Evolutionary conservation across 2,797 vertebrate genomes (phyloP).

Genomic region (Uromys caudimaculatus): DNA sequence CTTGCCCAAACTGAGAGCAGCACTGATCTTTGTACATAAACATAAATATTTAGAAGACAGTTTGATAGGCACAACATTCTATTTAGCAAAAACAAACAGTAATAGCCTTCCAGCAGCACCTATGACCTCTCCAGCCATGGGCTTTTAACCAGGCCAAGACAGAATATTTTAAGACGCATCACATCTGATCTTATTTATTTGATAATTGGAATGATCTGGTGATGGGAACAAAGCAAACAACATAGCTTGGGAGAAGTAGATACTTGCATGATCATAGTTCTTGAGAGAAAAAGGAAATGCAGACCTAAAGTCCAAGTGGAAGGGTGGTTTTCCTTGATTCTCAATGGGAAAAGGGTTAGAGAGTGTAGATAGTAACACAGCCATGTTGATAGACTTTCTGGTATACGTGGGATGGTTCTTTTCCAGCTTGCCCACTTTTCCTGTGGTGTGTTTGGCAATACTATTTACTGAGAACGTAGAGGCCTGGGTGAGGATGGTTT

Average conservation of each 20-base stretch:
- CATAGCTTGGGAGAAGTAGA: neutral
- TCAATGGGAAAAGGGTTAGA: neutral
- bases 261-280: neutral
- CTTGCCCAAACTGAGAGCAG: neutral
- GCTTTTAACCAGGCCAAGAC: neutral
- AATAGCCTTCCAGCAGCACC: too few species aligned
- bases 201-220: neutral
- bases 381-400: neutral
- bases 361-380: neutral
- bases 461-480: rapidly evolving
- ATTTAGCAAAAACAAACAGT: neutral
- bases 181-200: neutral
- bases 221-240: neutral
- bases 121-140: neutral
- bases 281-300: neutral
- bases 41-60: neutral
- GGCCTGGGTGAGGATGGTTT: too few species aligned
- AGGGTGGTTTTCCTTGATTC: neutral
- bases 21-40: neutral
- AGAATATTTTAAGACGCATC: neutral
- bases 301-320: neutral
- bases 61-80: neutral
- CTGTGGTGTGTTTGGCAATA: neutral
- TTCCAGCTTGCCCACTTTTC: neutral
- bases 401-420: neutral